A percentile compares a stretch with the other conserved stretches of the same genome.
phyloP scores from a whole-genome alignment of 2,113 vertebrate species.

The Pagrus major region DNA sequence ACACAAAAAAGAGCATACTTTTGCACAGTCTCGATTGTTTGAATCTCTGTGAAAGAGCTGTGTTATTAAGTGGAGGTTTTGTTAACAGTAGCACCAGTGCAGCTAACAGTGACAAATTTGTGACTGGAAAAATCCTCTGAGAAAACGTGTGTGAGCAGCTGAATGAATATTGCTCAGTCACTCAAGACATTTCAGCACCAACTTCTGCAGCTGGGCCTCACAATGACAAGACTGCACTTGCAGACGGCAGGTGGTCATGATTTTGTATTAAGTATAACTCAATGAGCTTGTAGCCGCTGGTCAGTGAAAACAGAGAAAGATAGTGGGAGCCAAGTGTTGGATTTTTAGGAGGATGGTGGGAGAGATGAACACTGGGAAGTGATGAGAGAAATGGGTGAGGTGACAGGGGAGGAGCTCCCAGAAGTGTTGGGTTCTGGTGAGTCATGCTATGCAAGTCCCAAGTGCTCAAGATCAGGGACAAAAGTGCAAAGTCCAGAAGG shows the following conservation, averaged over 20 bases:
- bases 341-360: background rate
- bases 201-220: conserved; percentile 22
- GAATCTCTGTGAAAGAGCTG: background rate
- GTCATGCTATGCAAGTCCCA: background rate
- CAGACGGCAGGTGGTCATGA: background rate
- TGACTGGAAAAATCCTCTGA: background rate
- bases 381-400: background rate
- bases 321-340: background rate
- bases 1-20: background rate
- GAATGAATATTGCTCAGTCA: conserved; percentile 18
- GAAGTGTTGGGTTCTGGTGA: background rate
- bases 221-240: background rate
- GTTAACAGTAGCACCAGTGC: background rate
- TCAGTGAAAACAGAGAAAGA: background rate
- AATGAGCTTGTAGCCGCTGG: background rate
- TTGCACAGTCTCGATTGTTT: background rate
- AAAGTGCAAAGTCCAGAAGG: background rate
- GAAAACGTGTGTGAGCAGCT: background rate
- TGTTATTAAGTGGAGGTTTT: background rate
- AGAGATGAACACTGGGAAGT: background rate
- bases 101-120: background rate
- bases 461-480: background rate
- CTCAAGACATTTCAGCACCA: background rate
- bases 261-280: background rate
- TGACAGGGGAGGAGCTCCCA: background rate